Conservation (phyloP, 2,113 vertebrate species). For the Megaptera novaeangliae region DNA sequence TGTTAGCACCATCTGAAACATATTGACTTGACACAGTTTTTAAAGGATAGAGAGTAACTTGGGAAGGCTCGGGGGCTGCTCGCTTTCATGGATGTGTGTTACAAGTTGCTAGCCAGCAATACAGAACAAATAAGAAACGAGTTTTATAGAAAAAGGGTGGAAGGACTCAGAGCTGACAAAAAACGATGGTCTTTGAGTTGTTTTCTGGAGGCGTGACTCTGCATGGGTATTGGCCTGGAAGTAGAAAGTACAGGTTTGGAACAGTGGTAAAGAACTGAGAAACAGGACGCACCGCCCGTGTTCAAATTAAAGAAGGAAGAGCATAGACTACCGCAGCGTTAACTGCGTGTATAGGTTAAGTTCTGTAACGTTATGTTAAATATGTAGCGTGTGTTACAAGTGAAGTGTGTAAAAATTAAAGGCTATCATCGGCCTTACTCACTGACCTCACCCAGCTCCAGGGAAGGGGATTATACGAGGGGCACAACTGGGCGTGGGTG, state of each 20-base stretch:
- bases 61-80: not conserved
- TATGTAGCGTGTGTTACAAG: not conserved
- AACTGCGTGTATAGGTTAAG: not conserved
- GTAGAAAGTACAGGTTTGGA: not conserved
- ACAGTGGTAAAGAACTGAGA: not conserved
- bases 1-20: not conserved
- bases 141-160: not conserved
- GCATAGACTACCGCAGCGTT: not conserved
- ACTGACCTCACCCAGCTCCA: not conserved
- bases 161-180: not conserved
- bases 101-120: not conserved
- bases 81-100: not conserved
- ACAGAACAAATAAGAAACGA: not conserved
- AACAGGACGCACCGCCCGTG: not conserved
- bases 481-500: rapidly evolving
- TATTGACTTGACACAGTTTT: not conserved
- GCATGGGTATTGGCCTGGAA: not conserved
- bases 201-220: not conserved
- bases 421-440: not conserved
- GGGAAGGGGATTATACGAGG: not conserved
- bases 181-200: not conserved
- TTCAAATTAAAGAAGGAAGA: not conserved
- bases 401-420: not conserved
- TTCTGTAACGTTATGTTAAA: not conserved
- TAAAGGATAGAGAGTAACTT: not conserved